Evolutionary conservation across 2,888 invertebrate genomes (phyloP), one percentile per base, ranked within the genome.

Genomic region (Dermolepida albohirtum): DNA sequence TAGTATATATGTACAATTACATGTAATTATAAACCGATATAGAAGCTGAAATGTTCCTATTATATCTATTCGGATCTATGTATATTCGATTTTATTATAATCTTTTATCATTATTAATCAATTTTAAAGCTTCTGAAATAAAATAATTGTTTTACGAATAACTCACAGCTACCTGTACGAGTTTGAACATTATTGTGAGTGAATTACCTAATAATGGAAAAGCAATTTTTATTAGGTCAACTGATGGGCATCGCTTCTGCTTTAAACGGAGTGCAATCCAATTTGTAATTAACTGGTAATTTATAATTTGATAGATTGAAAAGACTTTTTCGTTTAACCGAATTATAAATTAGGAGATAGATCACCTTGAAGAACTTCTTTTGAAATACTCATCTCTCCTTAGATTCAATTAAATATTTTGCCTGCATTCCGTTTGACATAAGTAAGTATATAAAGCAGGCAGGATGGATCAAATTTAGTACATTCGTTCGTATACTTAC

Each of bases 291-390:
- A 62, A 14, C 59, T 11, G 27, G 17, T 62, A 47, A 47, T 47
- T 47, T 47, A 62, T 47, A 34, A 57, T 47, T 34, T 47, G 59
- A 47, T 43, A 47, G 34, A 29, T 47, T n/a, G 59, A 62, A 62
- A 39, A 62, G 34, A 34, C 59, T 34, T 62, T 62, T 29, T 47
- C 14, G 44, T 16, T n/a, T 44, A 59, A n/a, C 43, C 29, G 29
- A 27, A 47, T 34, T 62, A 27, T 27, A 34, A 47, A 16, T 47
- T 62, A 47, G 47, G 34, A 34, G 34, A 62, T 17, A 2, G 17
- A 54, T 62, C 47, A 62, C 59, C 59, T 62, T 62, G 59, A 47
- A 57, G 57, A 57, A 12, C 29, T 44, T 59, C 59, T 59, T 59
- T 62, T 62, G 59, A 47, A 39, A 49, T 16, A 8, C 34, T 29